Conservation (phyloP, 1,140 invertebrate genomes). For the Zaprionus kolodkinae region DNA sequence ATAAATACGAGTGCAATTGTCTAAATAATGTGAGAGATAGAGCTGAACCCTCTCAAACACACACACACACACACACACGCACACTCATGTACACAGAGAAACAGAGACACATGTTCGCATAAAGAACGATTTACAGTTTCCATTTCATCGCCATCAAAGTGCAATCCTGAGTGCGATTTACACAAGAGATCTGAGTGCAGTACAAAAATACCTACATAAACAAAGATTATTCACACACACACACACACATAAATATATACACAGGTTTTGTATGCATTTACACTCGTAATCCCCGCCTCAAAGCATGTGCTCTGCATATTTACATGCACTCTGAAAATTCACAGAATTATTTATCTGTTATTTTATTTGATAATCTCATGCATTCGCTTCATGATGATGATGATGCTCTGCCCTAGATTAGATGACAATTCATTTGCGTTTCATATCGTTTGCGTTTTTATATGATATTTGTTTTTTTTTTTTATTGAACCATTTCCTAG, state of each 20-base stretch:
- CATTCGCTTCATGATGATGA: constrained; percentile 18
- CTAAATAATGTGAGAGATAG: neutral
- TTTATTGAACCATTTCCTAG: neutral
- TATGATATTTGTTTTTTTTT: constrained; percentile 7
- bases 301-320: constrained; percentile 35
- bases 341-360: constrained; percentile 12
- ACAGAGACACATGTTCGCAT: neutral
- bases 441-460: constrained; percentile 13
- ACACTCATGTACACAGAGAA: neutral
- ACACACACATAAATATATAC: neutral
- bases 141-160: constrained; percentile 1
- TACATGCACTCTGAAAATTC: constrained; percentile 2
- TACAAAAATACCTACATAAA: constrained; percentile 1
- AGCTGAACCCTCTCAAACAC: neutral
- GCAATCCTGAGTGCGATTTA: constrained; percentile 1
- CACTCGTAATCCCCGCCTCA: constrained; percentile 17
- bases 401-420: constrained; percentile 14
- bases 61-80: neutral
- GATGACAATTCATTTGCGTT: neutral
- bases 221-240: neutral
- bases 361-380: constrained; percentile 60
- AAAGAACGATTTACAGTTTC: constrained; percentile 3
- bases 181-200: neutral
- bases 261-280: neutral
- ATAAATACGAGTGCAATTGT: constrained; percentile 3